Percentiles rank a stretch among this genome's conserved stretches.
These are phyloP conservation scores for Motacilla alba DNA, from an alignment of 2,113 vertebrate species.

Conservation along the genomic window DNA sequence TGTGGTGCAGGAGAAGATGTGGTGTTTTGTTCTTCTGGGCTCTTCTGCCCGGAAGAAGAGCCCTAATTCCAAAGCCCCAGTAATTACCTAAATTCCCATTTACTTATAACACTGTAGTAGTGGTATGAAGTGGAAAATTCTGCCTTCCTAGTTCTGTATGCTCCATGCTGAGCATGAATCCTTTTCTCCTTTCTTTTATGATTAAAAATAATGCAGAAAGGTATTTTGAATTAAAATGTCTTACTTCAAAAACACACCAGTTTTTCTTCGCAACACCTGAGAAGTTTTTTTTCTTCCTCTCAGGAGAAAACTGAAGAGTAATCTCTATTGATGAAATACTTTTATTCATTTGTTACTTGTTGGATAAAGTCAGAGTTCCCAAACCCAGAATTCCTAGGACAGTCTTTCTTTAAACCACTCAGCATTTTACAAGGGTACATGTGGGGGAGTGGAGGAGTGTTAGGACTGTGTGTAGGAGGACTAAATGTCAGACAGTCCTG, in stretches of 20 bases:
- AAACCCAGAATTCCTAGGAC: neutral
- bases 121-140: neutral
- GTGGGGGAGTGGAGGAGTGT: accelerated
- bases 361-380: neutral
- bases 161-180: neutral
- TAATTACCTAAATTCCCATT: neutral
- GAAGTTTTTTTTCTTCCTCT: neutral
- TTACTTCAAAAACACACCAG: neutral
- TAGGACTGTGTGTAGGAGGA: neutral
- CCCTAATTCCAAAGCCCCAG: neutral
- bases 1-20: neutral
- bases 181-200: neutral
- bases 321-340: neutral
- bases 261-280: neutral
- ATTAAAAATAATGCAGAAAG: neutral
- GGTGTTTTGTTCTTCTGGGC: neutral
- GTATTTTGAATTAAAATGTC: neutral
- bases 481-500: neutral
- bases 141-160: neutral
- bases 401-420: neutral
- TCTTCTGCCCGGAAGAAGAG: no score
- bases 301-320: neutral
- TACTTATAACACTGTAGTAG: neutral
- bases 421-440: neutral
- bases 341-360: neutral